Evolutionary conservation across 1,140 invertebrate genomes (phyloP).

Genomic region (Leptopilina clavipes): DNA sequence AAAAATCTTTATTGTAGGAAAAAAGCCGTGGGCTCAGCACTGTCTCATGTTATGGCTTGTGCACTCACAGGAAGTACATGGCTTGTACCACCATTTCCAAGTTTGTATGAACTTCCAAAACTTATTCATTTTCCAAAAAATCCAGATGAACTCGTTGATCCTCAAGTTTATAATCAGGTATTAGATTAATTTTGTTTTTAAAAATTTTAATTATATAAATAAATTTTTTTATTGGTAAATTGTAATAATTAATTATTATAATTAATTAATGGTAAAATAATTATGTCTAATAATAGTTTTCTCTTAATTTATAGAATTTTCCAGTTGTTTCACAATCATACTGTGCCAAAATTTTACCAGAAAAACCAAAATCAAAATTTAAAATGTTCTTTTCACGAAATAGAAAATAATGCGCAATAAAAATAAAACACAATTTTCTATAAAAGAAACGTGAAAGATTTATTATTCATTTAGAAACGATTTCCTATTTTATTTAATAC

Average conservation of each 20-base stretch:
- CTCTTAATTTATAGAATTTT: not conserved
- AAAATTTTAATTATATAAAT: not conserved
- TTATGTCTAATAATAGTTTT: not conserved
- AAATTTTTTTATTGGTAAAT: no score
- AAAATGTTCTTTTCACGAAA: not conserved
- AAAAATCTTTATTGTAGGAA: not conserved
- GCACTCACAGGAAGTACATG: not conserved
- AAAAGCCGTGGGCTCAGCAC: not conserved
- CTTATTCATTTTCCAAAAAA: constrained; percentile 11
- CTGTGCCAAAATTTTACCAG: not conserved
- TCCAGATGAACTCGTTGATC: constrained; percentile 2
- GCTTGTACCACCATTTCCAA: not conserved
- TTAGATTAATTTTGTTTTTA: not conserved
- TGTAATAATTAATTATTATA: no score
- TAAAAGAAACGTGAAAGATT: no score
- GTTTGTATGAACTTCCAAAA: constrained; percentile 9
- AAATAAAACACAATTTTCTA: no score
- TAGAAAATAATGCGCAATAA: not conserved
- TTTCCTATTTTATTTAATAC: no score
- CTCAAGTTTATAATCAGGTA: constrained; percentile 2
- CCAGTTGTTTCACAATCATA: not conserved
- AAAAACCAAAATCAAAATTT: not conserved
- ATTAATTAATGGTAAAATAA: not conserved
- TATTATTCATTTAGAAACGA: no score
- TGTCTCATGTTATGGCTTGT: not conserved